Evolutionary conservation across 2,888 invertebrate genomes (phyloP), one percentile per base, ranked within the genome.

Genomic region (Amphipoea oculea): DNA sequence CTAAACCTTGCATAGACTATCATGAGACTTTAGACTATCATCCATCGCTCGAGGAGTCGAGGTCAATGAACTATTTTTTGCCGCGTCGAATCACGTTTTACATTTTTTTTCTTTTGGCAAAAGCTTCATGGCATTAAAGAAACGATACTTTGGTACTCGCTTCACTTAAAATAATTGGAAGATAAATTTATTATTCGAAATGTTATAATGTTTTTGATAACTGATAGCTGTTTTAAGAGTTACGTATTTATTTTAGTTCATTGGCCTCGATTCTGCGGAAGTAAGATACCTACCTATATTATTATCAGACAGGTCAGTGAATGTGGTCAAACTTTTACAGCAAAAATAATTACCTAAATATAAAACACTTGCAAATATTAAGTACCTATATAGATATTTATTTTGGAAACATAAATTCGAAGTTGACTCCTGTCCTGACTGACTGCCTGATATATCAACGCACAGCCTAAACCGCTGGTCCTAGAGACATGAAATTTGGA

Each of bases 21-120:
- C 60, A 63, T 65, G 40, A 65, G 65, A 65, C 65, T 11, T 17
- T 62, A 63, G 68, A 68, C 48, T 54, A 79, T 48, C 51, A 60
- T 73, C 54, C 62, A 67, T 20, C 36, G 75, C 36, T n/a, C 42
- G 67, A 81, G 88, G 73, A 73, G 29, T n/a, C 42, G 67, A 81
- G 88, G 73, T 81, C 90, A 76, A 42, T 83, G 82, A 88, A 84
- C 89, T 73, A 67, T 81, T 83, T 88, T 88, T 89, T 79, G 65
- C 65, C 17, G 40, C 71, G 29, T 72, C 80, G 54, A 80, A 83
- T 76, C 84, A 74, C n/a, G 78, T 88, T 84, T 83, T 70, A 45
- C 63, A 29, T 70, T 68, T 68, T 29, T 29, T 83, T 57, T 63
- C 40, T 11, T 79, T 51, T 86, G 82, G 86, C 88, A 81, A 79